Evolutionary conservation across 2,797 vertebrate species (phyloP).

Genomic region (Typhlichthys eigenmanni): DNA sequence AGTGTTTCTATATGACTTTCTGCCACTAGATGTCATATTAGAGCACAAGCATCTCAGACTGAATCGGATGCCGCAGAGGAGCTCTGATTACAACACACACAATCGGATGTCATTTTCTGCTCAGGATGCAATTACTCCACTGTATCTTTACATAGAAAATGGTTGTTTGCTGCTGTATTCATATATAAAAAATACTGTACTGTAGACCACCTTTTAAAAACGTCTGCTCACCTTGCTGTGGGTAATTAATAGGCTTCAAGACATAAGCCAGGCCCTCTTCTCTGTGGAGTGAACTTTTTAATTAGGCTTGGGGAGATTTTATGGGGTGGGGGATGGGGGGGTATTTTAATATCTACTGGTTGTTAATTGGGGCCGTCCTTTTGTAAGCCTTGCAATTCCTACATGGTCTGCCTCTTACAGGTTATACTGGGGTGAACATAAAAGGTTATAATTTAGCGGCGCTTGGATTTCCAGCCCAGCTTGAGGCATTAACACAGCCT

Average conservation of each 20-base stretch:
- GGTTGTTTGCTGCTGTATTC: no score
- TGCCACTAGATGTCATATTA: no score
- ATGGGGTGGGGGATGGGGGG: not conserved
- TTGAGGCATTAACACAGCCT: not conserved
- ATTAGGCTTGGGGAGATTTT: slow-evolving; percentile 9
- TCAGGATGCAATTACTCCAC: no score
- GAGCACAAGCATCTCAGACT: no score
- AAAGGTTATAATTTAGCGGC: not conserved
- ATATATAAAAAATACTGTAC: no score
- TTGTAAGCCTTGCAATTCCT: not conserved
- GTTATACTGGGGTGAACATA: slow-evolving; percentile 5
- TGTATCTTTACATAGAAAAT: no score
- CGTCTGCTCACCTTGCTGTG: not conserved
- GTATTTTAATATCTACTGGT: slow-evolving; percentile 8
- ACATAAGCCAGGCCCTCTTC: not conserved
- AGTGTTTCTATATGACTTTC: no score
- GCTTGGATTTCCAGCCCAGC: not conserved
- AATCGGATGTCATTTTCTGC: no score
- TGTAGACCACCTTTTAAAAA: not conserved
- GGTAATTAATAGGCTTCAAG: not conserved
- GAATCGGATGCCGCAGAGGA: no score
- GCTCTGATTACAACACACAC: no score
- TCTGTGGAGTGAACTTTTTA: slow-evolving; percentile 9
- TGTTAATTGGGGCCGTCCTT: slow-evolving; percentile 14
- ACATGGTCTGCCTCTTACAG: not conserved